These are phyloP conservation scores for Cathartes aura DNA, from an alignment of 2,113 vertebrate species.

Conservation along the genomic window DNA sequence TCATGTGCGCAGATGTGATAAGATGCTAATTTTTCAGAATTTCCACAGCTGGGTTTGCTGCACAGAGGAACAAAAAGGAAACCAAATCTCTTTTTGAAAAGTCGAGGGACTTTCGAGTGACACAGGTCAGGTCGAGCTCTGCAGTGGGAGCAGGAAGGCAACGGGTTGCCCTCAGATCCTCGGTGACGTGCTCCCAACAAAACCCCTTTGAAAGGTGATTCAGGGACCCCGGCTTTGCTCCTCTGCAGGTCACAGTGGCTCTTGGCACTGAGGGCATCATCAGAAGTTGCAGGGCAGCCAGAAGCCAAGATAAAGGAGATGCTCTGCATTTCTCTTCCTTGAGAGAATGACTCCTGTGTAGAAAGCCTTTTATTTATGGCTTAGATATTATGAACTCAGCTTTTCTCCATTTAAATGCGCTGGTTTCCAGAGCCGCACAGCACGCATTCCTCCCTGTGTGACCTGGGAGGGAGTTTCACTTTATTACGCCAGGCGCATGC, in stretches of 20 bases:
- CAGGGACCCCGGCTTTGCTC: neutral
- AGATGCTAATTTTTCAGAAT: neutral
- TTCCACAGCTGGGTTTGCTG: neutral
- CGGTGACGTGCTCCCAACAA: neutral
- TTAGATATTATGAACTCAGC: neutral
- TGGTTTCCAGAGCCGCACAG: neutral
- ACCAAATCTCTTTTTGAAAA: neutral
- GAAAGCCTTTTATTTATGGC: neutral
- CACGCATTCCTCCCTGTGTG: neutral
- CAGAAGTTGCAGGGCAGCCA: neutral
- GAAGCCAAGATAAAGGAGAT: neutral
- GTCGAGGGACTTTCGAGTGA: neutral
- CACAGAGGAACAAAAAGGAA: neutral
- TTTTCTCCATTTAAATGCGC: neutral
- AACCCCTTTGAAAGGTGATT: neutral
- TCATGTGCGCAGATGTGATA: neutral
- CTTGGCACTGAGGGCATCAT: fast-evolving
- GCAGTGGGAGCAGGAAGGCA: neutral
- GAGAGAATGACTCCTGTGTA: neutral
- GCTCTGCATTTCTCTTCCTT: neutral
- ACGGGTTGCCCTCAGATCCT: neutral
- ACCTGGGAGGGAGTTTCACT: neutral
- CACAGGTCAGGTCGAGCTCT: neutral
- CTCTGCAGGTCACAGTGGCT: fast-evolving
- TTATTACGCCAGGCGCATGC: neutral